Evolutionary conservation across 30 jellyfish, hydroid and myxozoan species (phyloP).

Genomic region (Euphysa ruthae): DNA sequence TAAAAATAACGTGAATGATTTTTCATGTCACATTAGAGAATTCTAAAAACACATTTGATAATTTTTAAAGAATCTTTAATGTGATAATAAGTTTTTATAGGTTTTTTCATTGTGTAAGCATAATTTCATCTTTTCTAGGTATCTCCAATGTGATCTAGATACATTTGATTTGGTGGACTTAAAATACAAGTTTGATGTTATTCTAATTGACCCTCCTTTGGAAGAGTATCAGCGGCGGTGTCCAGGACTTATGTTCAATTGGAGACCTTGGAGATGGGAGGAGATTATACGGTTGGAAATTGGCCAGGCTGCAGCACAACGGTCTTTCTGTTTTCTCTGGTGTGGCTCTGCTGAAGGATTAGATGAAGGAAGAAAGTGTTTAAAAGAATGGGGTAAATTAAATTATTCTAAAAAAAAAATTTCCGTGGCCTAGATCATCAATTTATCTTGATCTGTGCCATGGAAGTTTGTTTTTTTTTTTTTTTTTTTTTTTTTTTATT

Average conservation of each 20-base stretch:
- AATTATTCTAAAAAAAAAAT: not conserved
- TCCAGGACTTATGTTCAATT: constrained; percentile 84
- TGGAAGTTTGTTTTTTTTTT: not conserved
- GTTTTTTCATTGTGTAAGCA: too few relatives aligned
- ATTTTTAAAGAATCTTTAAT: too few relatives aligned
- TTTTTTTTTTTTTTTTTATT: not conserved
- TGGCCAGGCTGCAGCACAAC: constrained; percentile 88
- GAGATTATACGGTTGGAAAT: constrained; percentile 85
- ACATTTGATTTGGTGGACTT: constrained; percentile 64
- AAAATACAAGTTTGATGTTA: constrained; percentile 83
- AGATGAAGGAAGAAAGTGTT: constrained; percentile 88
- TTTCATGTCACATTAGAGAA: too few relatives aligned
- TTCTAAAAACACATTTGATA: too few relatives aligned
- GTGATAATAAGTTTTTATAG: too few relatives aligned
- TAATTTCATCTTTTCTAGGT: constrained; percentile 56
- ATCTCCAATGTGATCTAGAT: constrained; percentile 79
- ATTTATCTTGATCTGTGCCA: not conserved
- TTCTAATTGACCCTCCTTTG: constrained; percentile 89
- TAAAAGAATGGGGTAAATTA: constrained; percentile 82
- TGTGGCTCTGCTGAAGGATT: constrained; percentile 98
- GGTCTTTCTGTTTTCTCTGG: constrained; percentile 92
- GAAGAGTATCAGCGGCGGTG: constrained; percentile 89
- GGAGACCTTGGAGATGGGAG: constrained; percentile 99
- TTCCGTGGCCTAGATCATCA: not conserved
- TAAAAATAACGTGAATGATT: too few relatives aligned